phyloP scores from a whole-genome alignment of 2,113 vertebrate genomes.

The Hemibagrus wyckioides region DNA sequence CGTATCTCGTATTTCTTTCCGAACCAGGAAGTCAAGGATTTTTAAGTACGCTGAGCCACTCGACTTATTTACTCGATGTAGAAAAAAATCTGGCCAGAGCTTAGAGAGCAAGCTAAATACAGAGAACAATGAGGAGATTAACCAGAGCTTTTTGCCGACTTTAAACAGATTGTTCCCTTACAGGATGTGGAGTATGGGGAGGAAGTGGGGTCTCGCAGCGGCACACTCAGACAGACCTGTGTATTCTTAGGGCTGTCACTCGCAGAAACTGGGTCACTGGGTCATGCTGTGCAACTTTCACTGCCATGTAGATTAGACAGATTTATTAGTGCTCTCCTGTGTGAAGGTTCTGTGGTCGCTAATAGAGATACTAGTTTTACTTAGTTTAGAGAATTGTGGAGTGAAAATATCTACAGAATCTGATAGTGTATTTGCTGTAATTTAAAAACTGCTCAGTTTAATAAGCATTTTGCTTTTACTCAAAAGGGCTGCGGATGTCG shows the following conservation, averaged over 20 bases:
- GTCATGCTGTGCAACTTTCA: constrained; percentile 36
- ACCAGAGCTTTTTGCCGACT: not conserved
- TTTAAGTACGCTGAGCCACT: not conserved
- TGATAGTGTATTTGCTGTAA: too few relatives aligned
- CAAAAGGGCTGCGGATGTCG: too few relatives aligned
- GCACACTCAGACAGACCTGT: constrained; percentile 14
- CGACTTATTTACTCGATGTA: too few relatives aligned
- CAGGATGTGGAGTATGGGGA: constrained; percentile 2
- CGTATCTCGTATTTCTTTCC: too few relatives aligned
- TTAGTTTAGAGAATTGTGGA: too few relatives aligned
- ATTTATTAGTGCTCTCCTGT: not conserved
- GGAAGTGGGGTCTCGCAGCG: constrained; percentile 35
- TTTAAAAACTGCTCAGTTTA: too few relatives aligned
- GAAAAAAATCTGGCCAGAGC: not conserved
- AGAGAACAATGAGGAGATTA: not conserved
- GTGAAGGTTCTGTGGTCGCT: too few relatives aligned
- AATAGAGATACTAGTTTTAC: too few relatives aligned
- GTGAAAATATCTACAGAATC: too few relatives aligned
- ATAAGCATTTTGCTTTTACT: too few relatives aligned
- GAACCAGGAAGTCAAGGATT: not conserved
- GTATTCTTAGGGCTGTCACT: constrained; percentile 14
- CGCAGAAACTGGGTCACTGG: constrained; percentile 58
- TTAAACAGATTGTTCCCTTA: not conserved
- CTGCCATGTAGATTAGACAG: not conserved
- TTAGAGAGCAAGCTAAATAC: not conserved